Base-by-base conservation (phyloP, 2,888 invertebrate species). In the Cerastis leucographa region DNA sequence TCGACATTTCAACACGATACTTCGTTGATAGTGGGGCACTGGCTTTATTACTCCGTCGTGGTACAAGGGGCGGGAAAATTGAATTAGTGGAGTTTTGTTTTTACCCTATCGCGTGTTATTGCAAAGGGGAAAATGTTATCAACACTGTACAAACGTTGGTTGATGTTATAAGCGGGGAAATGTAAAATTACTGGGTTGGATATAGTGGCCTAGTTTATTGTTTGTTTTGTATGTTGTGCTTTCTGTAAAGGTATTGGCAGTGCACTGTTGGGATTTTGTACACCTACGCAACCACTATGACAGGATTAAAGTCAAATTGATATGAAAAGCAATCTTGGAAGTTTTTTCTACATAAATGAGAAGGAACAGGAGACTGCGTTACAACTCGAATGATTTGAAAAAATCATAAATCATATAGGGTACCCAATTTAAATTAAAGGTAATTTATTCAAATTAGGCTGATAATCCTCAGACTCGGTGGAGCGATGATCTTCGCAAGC, bases 1-100 rank as follows among this genome's bases (percentile, higher is more conserved):
- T 76, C 59, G 68, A 80, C 70, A 70, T 77, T 75, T 82, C 74
- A 84, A 85, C 87, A 85, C 83, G 87, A 89, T 86, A 87, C 76
- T 85, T 74, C 75, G 85, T 87, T 88, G 87, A 86, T 87, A 76
- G 77, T 85, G 64, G 35, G 61, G 49, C 68, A 83, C 86, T 75
- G 70, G 80, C 75, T 85, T 86, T 85, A 87, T 84, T 83, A 78
- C 76, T 70, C 22, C 25, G 42, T 2, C 11, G 40, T 80, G 78
- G 74, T 71, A 42, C 69, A 81, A 84, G 75, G 74, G 67, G 59
- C 25, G 62, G 62, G 89, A 67, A 68, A 78, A 81, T 87, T 78
- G 56, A 79, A 74, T 85, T 83, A 84, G 65, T 75, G 46, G 51
- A 80, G 75, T 87, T 84, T 83, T 83, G 86, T 83, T 83, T 83